phyloP scores from a whole-genome alignment of 2,888 invertebrate genomes.

The Globia sparganii region DNA sequence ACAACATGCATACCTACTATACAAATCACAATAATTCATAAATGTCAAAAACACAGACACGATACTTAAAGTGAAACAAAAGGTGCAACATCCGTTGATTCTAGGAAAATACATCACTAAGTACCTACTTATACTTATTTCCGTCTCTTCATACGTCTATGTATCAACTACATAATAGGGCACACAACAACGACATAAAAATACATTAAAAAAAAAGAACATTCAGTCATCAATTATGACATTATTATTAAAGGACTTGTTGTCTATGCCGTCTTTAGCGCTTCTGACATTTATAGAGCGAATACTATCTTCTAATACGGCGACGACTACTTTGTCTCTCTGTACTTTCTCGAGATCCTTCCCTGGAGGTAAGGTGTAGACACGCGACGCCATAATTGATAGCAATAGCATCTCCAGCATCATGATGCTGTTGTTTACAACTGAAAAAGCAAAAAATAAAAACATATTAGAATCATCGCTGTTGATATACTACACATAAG shows the following conservation, averaged over 20 bases:
- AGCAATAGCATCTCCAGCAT: conserved; percentile 93
- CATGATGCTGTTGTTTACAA: conserved; percentile 92
- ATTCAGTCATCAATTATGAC: conserved; percentile 45
- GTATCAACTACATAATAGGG: conserved; percentile 30
- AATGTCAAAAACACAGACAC: conserved; percentile 12
- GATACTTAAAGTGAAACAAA: conserved; percentile 17
- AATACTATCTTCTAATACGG: conserved; percentile 80
- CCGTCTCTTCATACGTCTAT: conserved; percentile 9
- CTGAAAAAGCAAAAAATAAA: conserved; percentile 81
- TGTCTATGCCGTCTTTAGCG: conserved; percentile 72
- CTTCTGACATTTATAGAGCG: conserved; percentile 70
- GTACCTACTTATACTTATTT: conserved; percentile 6
- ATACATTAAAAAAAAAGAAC: conserved; percentile 2
- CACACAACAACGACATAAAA: conserved; percentile 31
- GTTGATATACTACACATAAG: neutral
- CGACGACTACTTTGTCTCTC: conserved; percentile 75
- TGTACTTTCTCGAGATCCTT: conserved; percentile 77
- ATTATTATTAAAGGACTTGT: conserved; percentile 72
- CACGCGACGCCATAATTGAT: conserved; percentile 91
- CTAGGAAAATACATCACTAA: conserved; percentile 24
- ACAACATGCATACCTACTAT: conserved; percentile 24
- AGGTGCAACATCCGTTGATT: conserved; percentile 30
- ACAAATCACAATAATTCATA: conserved; percentile 25
- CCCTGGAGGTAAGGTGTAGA: conserved; percentile 89
- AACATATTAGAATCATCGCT: conserved; percentile 41